Base-by-base conservation (phyloP, 2,888 invertebrate genomes). In the Syritta pipiens region DNA sequence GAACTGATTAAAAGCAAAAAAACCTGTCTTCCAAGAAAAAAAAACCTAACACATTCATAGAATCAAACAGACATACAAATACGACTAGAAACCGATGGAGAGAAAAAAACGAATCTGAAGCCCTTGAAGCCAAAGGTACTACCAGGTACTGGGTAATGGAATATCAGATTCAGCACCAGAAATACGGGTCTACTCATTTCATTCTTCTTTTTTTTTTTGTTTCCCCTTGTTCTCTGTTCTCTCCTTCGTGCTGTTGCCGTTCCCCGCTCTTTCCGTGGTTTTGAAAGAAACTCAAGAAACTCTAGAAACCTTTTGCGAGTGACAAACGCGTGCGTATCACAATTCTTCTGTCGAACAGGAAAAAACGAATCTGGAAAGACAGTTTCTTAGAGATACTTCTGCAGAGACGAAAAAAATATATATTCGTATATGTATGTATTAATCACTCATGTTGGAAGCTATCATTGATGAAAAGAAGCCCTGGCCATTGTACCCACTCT, bases 321-420 rank as follows among this genome's bases (percentile, higher is more conserved):
- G 77, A 77, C 77, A 77, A 77, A 77, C 77, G 77, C 77, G 77
- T 77, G 77, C 72, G 77, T 72, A 77, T 72, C 76, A 77, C 76
- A 77, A 76, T 76, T 69, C 71, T 51, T 59, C 37, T 20, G 53
- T 65, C 57, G 72, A 67, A 53, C 53, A 46, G 7, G 40, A 32
- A 14, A 14, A 30, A 37, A 55, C 35, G 20, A 22, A 30, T 6
- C 37, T 12, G 35, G 9, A 44, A 7, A 37, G 32, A n/a, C 60
- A 60, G 30, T 17, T 63, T 28, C 26, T 42, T 4, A 22, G 37
- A 75, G 35, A 60, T 24, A 30, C 37, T 46, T 10, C 37, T 3
- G 6, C 32, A 6, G 9, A 10, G 10, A 42, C 19, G 17, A 44
- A 51, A 49, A 28, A 10, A 32, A 44, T 14, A 44, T 26, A 24